Conservation (phyloP, 2,113 vertebrate species). For the Syngnathus scovelli region DNA sequence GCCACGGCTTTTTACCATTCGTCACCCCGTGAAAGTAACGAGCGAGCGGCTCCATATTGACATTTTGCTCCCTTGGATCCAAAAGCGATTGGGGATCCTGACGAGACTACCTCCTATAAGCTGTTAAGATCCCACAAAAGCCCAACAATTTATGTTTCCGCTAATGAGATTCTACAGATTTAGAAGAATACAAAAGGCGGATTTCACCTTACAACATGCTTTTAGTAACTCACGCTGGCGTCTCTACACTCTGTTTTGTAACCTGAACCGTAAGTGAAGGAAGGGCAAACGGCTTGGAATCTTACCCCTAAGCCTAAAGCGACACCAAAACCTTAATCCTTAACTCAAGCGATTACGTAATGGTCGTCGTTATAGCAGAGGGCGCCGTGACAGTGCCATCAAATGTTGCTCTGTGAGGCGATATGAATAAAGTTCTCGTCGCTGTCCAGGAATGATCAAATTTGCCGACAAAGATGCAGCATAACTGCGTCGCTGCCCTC, state of each 20-base stretch:
- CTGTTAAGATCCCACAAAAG: conserved; percentile 3
- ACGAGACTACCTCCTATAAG: background rate
- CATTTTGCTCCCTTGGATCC: conserved; percentile 3
- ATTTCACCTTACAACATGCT: background rate
- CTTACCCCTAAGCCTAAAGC: background rate
- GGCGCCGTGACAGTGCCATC: background rate
- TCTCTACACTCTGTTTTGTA: background rate
- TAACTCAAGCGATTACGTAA: background rate
- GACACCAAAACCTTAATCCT: background rate
- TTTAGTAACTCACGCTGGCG: background rate
- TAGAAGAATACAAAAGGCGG: background rate
- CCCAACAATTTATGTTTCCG: background rate
- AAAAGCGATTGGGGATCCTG: background rate
- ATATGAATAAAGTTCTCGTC: background rate
- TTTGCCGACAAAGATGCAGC: background rate
- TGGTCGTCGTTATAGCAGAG: too few relatives aligned
- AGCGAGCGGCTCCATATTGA: background rate
- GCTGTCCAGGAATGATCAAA: background rate
- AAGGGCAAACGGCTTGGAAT: background rate
- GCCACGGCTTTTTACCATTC: background rate
- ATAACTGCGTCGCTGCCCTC: background rate
- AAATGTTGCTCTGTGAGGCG: too few relatives aligned
- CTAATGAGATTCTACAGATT: background rate
- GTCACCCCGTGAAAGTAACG: conserved; percentile 1
- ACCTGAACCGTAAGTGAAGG: background rate